Conservation (phyloP, 2,113 vertebrate species). For the Equus quagga region DNA sequence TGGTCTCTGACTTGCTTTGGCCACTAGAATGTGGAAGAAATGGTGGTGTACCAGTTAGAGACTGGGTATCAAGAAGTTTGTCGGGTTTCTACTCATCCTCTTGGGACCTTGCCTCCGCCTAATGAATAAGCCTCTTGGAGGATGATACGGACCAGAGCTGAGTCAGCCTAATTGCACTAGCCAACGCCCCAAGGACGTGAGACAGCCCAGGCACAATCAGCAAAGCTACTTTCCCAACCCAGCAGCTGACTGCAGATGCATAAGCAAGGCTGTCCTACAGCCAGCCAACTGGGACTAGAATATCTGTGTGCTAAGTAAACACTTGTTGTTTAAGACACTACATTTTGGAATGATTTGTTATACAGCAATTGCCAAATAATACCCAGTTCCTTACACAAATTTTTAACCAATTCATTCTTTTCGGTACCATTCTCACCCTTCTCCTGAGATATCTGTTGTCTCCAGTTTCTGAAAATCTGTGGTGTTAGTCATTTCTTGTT, state of each 20-base stretch:
- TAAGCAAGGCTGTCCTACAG: background rate
- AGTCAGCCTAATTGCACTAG: background rate
- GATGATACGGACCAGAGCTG: background rate
- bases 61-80: background rate
- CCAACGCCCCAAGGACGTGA: background rate
- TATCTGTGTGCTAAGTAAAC: background rate
- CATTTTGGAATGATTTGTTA: background rate
- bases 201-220: background rate
- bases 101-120: background rate
- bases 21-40: background rate
- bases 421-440: background rate
- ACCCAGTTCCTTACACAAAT: background rate
- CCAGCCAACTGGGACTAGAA: background rate
- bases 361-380: background rate
- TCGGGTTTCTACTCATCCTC: background rate
- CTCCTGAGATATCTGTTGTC: background rate
- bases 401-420: background rate
- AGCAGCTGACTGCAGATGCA: background rate
- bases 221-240: background rate
- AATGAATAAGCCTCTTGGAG: background rate
- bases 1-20: background rate
- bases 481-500: background rate
- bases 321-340: background rate
- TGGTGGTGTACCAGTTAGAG: background rate
- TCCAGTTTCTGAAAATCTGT: background rate